A percentile compares a stretch with the other conserved stretches of the same genome.
Evolutionary conservation across 2,797 vertebrate genomes (phyloP).

Genomic region (Acanthurus leucopareius): DNA sequence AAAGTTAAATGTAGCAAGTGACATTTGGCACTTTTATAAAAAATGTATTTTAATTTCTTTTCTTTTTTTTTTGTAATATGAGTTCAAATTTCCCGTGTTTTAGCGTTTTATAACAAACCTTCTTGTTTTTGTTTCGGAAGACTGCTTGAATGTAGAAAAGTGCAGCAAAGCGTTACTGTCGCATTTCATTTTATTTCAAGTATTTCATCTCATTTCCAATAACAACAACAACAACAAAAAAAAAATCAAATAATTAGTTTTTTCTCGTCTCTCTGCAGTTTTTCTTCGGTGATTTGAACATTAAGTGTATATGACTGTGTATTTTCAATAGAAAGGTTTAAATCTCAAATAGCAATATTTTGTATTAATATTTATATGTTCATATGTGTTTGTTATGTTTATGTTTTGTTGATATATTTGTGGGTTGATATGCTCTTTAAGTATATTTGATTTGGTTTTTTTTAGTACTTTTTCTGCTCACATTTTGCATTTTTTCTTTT

Average conservation of each 20-base stretch:
- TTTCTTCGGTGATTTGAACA: constrained; percentile 60
- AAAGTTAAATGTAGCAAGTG: constrained; percentile 83
- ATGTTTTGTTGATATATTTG: constrained; percentile 61
- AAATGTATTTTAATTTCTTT: constrained; percentile 55
- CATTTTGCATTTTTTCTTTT: constrained; percentile 25
- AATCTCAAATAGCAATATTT: constrained; percentile 73
- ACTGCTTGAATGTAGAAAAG: constrained; percentile 87
- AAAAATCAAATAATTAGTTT: constrained; percentile 16
- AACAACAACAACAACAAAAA: no score
- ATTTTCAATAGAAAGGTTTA: constrained; percentile 75
- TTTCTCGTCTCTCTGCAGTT: constrained; percentile 45
- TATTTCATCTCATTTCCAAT: constrained; percentile 38
- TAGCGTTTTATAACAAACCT: constrained; percentile 41
- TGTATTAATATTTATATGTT: constrained; percentile 80
- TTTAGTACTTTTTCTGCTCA: constrained; percentile 32
- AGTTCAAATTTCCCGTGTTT: constrained; percentile 46
- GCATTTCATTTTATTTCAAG: constrained; percentile 48
- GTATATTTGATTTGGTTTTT: constrained; percentile 47
- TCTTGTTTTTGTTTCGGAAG: constrained; percentile 73
- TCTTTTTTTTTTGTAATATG: constrained; percentile 27
- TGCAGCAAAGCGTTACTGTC: constrained; percentile 60
- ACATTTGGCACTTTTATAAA: constrained; percentile 81
- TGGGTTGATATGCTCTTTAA: constrained; percentile 51
- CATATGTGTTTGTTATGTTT: constrained; percentile 57
- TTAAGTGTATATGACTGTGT: constrained; percentile 73